Evolutionary conservation across 2,888 invertebrate species (phyloP).

Genomic region (Spilarctia lutea): DNA sequence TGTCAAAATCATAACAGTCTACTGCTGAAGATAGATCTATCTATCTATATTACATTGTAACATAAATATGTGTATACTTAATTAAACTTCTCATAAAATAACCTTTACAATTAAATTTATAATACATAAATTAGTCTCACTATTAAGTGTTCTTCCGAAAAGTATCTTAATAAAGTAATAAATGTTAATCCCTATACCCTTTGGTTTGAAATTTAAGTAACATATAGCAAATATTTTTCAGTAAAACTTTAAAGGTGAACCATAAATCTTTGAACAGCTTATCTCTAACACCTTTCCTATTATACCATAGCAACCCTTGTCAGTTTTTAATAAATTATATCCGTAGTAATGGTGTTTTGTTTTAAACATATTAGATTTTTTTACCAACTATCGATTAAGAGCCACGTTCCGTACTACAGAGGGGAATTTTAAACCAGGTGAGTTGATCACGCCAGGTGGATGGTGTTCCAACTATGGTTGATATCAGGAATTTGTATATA

Average conservation of each 20-base stretch:
- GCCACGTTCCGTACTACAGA: neutral
- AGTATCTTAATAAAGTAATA: neutral
- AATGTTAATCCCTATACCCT: neutral
- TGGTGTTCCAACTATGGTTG: too few relatives aligned
- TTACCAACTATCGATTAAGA: neutral
- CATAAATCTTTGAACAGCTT: neutral
- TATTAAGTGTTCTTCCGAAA: neutral
- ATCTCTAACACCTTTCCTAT: neutral
- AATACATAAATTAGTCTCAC: neutral
- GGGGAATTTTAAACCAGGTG: neutral
- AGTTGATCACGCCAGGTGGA: too few relatives aligned
- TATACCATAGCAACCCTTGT: neutral
- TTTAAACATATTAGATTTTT: neutral
- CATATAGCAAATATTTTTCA: neutral
- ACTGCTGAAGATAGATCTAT: too few relatives aligned
- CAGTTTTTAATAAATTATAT: neutral
- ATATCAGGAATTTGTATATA: too few relatives aligned
- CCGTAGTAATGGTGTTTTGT: neutral
- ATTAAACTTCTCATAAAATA: too few relatives aligned
- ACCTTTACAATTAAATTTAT: neutral
- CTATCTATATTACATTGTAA: too few relatives aligned
- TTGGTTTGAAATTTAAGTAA: neutral
- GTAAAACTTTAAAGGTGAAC: neutral
- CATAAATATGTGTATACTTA: too few relatives aligned
- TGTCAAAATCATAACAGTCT: too few relatives aligned